Evolutionary conservation across 2,888 invertebrate genomes (phyloP).

Genomic region (Lasioglossum lativentre): DNA sequence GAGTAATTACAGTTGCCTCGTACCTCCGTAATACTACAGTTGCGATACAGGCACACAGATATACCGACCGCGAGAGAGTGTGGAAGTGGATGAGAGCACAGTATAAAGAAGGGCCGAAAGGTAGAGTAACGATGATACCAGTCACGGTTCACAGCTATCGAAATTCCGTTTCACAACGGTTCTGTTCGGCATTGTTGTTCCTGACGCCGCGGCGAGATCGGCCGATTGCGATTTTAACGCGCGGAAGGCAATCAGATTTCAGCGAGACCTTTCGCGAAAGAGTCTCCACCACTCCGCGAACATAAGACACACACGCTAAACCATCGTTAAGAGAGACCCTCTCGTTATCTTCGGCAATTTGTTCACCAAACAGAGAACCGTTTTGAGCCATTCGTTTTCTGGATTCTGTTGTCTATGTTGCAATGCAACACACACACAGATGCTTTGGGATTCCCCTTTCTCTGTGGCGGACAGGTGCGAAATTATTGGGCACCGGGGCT

Average conservation of each 20-base stretch:
- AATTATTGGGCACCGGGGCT: background rate
- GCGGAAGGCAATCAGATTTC: constrained; percentile 56
- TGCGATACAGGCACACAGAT: background rate
- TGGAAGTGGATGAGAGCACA: too few species aligned
- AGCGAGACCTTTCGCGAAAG: constrained; percentile 45
- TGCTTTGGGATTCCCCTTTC: background rate
- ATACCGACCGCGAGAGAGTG: background rate
- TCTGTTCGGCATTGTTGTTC: constrained; percentile 50
- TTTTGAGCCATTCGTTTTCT: constrained; percentile 6
- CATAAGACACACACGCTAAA: background rate
- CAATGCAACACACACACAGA: background rate
- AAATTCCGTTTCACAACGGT: constrained; percentile 52
- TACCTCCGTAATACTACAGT: background rate
- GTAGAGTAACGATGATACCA: constrained; percentile 1
- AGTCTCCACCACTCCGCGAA: background rate
- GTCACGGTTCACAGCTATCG: constrained; percentile 57
- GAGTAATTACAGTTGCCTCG: background rate
- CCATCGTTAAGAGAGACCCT: background rate
- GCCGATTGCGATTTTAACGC: constrained; percentile 53
- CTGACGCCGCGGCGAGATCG: constrained; percentile 40
- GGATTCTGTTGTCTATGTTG: background rate
- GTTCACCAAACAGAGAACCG: constrained; percentile 18
- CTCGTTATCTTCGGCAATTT: constrained; percentile 31
- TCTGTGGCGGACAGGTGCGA: background rate
- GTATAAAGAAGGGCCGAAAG: background rate